Conservation (phyloP, 2,113 vertebrate species). For the Ginglymostoma cirratum region DNA sequence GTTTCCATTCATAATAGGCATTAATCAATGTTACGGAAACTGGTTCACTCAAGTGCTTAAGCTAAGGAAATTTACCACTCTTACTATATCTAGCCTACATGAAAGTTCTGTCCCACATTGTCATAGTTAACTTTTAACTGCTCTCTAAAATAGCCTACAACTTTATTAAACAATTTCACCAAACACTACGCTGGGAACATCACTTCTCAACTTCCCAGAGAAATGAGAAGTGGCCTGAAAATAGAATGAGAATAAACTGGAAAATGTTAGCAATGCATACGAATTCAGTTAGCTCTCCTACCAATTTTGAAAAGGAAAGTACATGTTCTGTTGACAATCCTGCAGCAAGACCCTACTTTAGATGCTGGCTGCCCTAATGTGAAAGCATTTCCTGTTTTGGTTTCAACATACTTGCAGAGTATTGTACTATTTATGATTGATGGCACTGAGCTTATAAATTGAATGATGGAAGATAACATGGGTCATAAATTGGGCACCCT, state of each 20-base stretch:
- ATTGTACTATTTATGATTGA: background rate
- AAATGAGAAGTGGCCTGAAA: background rate
- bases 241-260: background rate
- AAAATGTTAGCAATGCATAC: background rate
- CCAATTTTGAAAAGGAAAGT: background rate
- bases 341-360: background rate
- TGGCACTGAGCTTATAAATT: background rate
- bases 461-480: background rate
- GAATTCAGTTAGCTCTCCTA: background rate
- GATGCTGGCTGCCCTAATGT: background rate
- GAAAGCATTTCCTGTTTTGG: background rate
- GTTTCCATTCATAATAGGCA: background rate
- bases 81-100: background rate
- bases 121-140: background rate
- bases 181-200: background rate
- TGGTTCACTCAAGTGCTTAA: background rate
- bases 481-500: background rate
- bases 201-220: background rate
- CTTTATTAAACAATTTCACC: background rate
- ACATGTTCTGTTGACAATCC: background rate
- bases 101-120: background rate
- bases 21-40: background rate
- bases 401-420: background rate
- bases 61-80: background rate
- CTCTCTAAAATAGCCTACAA: background rate